Conservation (phyloP, 1,140 invertebrate species). For the Trichonephila clavipes region DNA sequence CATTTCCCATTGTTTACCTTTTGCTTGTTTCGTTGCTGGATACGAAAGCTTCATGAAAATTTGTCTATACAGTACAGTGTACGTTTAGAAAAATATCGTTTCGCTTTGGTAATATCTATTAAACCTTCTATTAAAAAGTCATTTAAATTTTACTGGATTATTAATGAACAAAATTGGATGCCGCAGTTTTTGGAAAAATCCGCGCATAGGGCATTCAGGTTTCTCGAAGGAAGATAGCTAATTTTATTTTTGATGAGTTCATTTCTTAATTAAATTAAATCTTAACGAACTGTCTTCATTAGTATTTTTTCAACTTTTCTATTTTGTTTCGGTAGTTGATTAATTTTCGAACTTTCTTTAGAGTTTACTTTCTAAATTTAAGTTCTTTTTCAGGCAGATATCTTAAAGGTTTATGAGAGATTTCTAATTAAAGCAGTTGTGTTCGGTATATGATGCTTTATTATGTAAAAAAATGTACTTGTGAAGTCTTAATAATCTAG, state of each 20-base stretch:
- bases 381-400: neutral
- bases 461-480: neutral
- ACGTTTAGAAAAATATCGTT: neutral
- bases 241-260: conserved; percentile 16
- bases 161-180: neutral
- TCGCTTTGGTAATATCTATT: neutral
- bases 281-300: neutral
- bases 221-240: neutral
- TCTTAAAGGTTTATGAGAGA: neutral
- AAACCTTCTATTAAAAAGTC: conserved; percentile 26
- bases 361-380: neutral
- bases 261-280: conserved; percentile 24
- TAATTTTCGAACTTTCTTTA: neutral
- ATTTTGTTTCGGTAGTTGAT: neutral
- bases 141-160: conserved; percentile 26
- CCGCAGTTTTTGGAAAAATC: neutral
- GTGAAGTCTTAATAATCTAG: neutral
- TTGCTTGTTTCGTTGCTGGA: neutral
- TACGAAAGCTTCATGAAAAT: neutral
- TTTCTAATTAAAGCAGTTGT: conserved; percentile 12
- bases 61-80: neutral
- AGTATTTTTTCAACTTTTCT: neutral
- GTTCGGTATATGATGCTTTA: neutral
- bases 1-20: neutral
- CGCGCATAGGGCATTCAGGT: neutral